Conservation (phyloP, 53 echinoderm and acorn worm species). For the Pentamera pediparva region DNA sequence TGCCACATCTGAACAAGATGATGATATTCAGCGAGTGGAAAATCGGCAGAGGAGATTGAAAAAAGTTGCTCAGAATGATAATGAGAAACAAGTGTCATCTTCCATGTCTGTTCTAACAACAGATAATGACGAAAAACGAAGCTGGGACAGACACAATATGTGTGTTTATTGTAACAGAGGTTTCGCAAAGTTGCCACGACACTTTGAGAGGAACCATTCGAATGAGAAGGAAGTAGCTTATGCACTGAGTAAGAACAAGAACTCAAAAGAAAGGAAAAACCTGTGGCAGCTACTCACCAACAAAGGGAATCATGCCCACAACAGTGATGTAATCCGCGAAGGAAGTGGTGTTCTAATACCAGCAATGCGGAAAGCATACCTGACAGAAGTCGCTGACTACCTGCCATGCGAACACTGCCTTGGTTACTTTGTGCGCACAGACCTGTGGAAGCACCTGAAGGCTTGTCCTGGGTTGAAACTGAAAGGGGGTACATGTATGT, state of each 20-base stretch:
- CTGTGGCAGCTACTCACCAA: slow-evolving; percentile 9
- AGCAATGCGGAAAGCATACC: not conserved
- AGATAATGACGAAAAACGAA: not conserved
- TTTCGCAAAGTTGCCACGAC: slow-evolving; percentile 35
- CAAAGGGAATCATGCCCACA: slow-evolving; percentile 19
- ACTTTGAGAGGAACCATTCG: slow-evolving; percentile 30
- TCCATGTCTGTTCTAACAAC: slow-evolving; percentile 10
- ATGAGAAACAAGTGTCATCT: not conserved
- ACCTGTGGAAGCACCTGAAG: slow-evolving; percentile 45
- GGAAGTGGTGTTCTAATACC: not conserved
- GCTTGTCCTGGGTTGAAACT: not conserved
- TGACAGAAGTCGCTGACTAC: not conserved
- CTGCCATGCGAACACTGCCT: slow-evolving; percentile 6
- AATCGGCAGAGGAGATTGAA: too few species aligned
- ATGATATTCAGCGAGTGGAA: too few species aligned
- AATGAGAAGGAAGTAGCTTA: slow-evolving; percentile 16
- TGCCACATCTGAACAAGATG: too few species aligned
- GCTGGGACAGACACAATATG: slow-evolving; percentile 27
- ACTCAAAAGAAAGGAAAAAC: slow-evolving; percentile 8
- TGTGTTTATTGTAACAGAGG: slow-evolving; percentile 33
- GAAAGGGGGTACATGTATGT: not conserved
- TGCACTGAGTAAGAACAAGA: slow-evolving; percentile 4
- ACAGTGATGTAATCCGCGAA: not conserved
- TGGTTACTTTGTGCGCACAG: slow-evolving; percentile 11
- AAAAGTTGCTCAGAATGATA: too few species aligned